These are phyloP conservation scores for Pantherophis vulpinus DNA, from an alignment of 2,797 vertebrate genomes.

Conservation along the genomic window DNA sequence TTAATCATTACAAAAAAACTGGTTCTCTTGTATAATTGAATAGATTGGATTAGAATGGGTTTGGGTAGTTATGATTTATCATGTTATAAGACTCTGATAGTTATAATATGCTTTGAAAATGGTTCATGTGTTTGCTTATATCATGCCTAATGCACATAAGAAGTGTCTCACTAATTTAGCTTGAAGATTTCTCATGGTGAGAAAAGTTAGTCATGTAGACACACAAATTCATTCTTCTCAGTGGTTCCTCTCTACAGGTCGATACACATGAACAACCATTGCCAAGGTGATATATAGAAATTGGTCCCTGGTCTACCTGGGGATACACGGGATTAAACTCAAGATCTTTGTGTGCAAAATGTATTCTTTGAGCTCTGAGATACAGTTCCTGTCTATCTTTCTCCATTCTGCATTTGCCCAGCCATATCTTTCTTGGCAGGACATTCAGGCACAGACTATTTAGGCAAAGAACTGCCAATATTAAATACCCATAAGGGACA, in stretches of 20 bases:
- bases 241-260: background rate
- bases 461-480: background rate
- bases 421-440: background rate
- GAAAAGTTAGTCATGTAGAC: background rate
- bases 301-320: background rate
- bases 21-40: background rate
- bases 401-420: background rate
- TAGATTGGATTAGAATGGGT: background rate
- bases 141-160: background rate
- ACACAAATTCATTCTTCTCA: background rate
- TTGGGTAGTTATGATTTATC: background rate
- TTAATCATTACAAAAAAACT: background rate
- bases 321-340: background rate
- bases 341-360: background rate
- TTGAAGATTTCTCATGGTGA: background rate
- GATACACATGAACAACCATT: background rate
- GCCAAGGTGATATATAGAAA: background rate
- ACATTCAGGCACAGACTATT: background rate
- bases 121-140: background rate
- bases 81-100: background rate
- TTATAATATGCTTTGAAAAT: background rate
- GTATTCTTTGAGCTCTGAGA: background rate
- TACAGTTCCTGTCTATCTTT: background rate
- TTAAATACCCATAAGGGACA: background rate
- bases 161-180: background rate